These are phyloP conservation scores for Lymantria dispar DNA, from an alignment of 2,888 invertebrate genomes.

Conservation along the genomic window DNA sequence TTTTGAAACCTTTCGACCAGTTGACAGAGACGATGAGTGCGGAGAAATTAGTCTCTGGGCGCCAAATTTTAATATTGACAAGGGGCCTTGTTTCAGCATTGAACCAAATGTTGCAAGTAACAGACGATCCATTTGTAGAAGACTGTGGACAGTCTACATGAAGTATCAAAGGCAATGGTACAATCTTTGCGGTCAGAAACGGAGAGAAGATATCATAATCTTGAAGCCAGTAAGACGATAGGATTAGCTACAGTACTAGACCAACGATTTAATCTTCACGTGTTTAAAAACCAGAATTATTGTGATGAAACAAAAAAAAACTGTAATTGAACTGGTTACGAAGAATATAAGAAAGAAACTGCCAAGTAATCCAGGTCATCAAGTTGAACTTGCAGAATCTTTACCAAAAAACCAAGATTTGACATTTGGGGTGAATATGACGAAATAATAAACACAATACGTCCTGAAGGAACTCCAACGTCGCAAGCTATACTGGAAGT, in stretches of 20 bases:
- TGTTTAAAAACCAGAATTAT: slow-evolving; percentile 5
- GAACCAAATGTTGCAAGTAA: slow-evolving; percentile 8
- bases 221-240: slow-evolving; percentile 14
- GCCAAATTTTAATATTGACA: slow-evolving; percentile 22
- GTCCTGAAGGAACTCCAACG: not conserved
- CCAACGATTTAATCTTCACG: slow-evolving; percentile 12
- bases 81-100: slow-evolving; percentile 15
- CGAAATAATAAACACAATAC: not conserved
- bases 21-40: slow-evolving; percentile 26
- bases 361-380: slow-evolving; percentile 6
- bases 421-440: not conserved
- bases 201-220: slow-evolving; percentile 11
- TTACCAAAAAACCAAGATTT: not conserved
- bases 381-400: not conserved
- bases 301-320: not conserved
- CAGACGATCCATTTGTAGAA: not conserved
- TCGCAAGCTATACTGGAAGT: not conserved
- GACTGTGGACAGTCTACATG: slow-evolving; percentile 7
- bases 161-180: slow-evolving; percentile 4
- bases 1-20: slow-evolving; percentile 34
- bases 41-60: slow-evolving; percentile 28
- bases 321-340: not conserved
- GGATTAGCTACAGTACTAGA: slow-evolving; percentile 10
- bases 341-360: slow-evolving; percentile 2
- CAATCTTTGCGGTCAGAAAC: slow-evolving; percentile 9